Base-by-base conservation (phyloP, 2,888 invertebrate species). In the Norana najaformis region DNA sequence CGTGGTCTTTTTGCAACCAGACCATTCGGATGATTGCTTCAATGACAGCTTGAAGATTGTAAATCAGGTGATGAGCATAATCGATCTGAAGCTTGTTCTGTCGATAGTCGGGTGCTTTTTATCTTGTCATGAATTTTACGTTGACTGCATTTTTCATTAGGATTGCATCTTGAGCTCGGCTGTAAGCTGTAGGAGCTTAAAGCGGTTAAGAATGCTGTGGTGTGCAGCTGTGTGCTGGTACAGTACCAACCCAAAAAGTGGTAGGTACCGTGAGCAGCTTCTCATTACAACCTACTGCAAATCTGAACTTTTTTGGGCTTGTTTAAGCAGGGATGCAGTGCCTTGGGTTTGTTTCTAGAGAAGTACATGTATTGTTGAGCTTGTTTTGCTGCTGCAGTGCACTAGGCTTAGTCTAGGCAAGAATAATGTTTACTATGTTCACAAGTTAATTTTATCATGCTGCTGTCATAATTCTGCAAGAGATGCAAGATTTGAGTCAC, bases 71-170 rank as follows among this genome's bases (percentile, higher is more conserved):
- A n/a, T 69, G 30, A 69, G 69, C 11, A 69, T 69, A 8, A 69
- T 69, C 53, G 30, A 23, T 53, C 53, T 53, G 53, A 53, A 53
- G 53, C 30, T 23, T 53, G 53, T 53, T 23, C 69, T 69, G n/a
- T 69, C 69, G n/a, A 30, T 11, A 69, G 11, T 69, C 69, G 69
- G 69, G 69, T 69, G 69, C 69, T 69, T 69, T n/a, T 69, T 69
- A 69, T 69, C 69, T 69, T 30, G 69, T 69, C 69, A 69, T 69
- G n/a, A 69, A 69, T n/a, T 69, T 69, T 69, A 69, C 69, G n/a
- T 69, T 69, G 69, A 69, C 69, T 69, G 69, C 69, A n/a, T 69
- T 69, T 69, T 69, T 69, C 6, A 69, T 69, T 69, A 69, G 8
- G 69, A n/a, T n/a, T 69, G 69, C 69, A n/a, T 69, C n/a, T 69